These are phyloP conservation scores for Galendromus occidentalis DNA, from an alignment of 1,140 invertebrate species.

Conservation along the genomic window DNA sequence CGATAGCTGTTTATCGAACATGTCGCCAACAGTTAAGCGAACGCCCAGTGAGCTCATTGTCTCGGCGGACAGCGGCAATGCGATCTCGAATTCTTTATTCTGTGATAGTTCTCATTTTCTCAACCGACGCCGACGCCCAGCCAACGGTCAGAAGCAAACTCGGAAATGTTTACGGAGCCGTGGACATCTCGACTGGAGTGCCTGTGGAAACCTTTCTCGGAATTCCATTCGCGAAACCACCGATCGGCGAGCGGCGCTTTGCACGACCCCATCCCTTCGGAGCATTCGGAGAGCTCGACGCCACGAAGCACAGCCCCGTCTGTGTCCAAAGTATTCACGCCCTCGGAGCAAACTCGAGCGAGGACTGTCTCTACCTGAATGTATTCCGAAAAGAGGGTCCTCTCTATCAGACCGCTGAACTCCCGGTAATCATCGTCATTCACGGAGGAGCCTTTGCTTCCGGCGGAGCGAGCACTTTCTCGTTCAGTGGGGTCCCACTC, in stretches of 20 bases:
- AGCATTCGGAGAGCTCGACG: not conserved
- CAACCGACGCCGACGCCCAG: too few species aligned
- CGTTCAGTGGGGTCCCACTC: not conserved
- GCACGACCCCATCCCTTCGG: not conserved
- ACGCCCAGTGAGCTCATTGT: too few species aligned
- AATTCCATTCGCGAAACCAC: not conserved
- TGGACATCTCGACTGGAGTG: not conserved
- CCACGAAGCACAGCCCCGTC: not conserved
- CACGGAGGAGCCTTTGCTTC: not conserved
- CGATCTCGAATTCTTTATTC: too few species aligned
- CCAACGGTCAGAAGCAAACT: not conserved
- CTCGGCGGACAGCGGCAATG: too few species aligned
- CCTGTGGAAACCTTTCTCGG: not conserved
- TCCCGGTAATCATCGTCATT: not conserved
- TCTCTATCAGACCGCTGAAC: not conserved
- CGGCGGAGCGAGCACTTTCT: not conserved
- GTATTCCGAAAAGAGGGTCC: not conserved
- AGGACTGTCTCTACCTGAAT: constrained; percentile 1
- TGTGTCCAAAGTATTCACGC: not conserved
- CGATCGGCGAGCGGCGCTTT: not conserved
- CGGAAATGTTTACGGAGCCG: not conserved
- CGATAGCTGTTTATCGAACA: too few species aligned
- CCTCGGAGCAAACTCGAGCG: not conserved
- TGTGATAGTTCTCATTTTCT: too few species aligned
- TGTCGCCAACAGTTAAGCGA: too few species aligned